Evolutionary conservation across 1,140 invertebrate species (phyloP).

Genomic region (Polypedilum pembai): DNA sequence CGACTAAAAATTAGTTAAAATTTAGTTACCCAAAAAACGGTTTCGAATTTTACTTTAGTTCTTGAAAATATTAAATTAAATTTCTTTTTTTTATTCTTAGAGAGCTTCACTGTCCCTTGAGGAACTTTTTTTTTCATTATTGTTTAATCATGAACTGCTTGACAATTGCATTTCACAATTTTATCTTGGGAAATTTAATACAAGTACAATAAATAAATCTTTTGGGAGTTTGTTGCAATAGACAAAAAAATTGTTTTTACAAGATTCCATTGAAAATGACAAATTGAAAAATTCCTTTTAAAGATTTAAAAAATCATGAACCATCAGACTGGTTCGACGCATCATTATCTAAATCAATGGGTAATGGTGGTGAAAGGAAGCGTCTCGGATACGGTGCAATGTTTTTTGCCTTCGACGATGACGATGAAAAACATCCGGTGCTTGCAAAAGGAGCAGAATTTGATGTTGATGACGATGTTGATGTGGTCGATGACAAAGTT

Average conservation of each 20-base stretch:
- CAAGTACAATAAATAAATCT: no score
- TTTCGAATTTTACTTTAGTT: no score
- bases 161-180: no score
- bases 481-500: not conserved
- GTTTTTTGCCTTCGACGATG: not conserved
- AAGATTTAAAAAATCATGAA: not conserved
- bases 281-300: not conserved
- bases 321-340: not conserved
- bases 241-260: not conserved
- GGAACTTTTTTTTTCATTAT: no score
- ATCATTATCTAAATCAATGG: not conserved
- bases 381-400: not conserved
- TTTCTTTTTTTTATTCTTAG: no score
- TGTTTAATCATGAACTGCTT: no score
- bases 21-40: no score
- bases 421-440: slow-evolving; percentile 24
- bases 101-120: no score
- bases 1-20: no score
- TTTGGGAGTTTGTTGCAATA: no score
- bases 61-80: no score
- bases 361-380: not conserved
- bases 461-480: not conserved
- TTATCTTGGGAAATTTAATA: no score
- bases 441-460: not conserved
- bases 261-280: slow-evolving; percentile 20